Conservation (phyloP, 2,888 invertebrate species). For the Physocephala rufipes region DNA sequence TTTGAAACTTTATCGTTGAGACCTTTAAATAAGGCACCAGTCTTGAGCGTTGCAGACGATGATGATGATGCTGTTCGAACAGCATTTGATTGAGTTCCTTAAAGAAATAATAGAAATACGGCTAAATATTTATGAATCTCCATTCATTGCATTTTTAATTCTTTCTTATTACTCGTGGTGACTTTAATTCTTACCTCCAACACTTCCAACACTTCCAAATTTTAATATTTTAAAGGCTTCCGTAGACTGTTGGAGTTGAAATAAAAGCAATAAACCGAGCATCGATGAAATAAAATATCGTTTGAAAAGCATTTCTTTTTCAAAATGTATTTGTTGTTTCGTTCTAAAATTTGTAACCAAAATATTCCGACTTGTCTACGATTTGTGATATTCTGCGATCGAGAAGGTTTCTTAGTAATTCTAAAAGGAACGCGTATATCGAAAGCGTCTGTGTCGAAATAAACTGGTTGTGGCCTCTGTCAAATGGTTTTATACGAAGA, state of each 20-base stretch:
- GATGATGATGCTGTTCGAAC: neutral
- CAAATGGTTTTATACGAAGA: constrained; percentile 38
- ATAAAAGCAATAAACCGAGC: constrained; percentile 22
- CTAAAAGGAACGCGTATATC: neutral
- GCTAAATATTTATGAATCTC: neutral
- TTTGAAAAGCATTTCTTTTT: neutral
- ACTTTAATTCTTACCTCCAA: constrained; percentile 6
- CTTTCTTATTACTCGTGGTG: neutral
- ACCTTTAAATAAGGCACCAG: constrained; percentile 19
- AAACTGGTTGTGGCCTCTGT: constrained; percentile 32
- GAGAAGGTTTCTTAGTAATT: neutral
- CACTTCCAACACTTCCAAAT: constrained; percentile 13
- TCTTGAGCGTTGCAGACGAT: neutral
- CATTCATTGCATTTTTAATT: neutral
- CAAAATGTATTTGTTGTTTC: neutral
- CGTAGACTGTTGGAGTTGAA: constrained; percentile 12
- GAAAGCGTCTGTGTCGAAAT: constrained; percentile 32
- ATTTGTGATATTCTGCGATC: neutral
- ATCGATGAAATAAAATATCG: constrained; percentile 4
- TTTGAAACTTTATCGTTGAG: neutral
- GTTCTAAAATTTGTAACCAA: too few species aligned
- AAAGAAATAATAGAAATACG: constrained; percentile 4
- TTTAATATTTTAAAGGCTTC: constrained; percentile 24
- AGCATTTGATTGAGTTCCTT: neutral
- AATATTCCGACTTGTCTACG: neutral